These are phyloP conservation scores for Tragulus kanchil DNA, from an alignment of 2,113 vertebrate genomes.

Conservation along the genomic window DNA sequence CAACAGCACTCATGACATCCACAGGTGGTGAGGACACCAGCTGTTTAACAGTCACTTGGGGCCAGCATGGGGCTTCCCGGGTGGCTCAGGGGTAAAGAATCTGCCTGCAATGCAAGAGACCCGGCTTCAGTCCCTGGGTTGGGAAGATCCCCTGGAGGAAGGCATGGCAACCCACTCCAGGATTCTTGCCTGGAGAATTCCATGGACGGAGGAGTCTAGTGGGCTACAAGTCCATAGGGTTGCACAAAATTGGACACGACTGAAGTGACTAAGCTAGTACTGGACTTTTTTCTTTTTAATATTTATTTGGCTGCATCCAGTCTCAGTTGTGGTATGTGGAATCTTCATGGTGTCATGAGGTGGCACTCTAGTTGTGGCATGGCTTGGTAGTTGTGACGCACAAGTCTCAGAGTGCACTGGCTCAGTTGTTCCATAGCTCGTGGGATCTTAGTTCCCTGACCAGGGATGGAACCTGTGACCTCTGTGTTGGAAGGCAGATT, in stretches of 20 bases:
- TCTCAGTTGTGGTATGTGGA: background rate
- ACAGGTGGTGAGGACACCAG: rapidly evolving
- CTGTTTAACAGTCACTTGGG: rapidly evolving
- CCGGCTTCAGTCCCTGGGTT: too few relatives aligned
- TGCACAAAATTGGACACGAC: too few relatives aligned
- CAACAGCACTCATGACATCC: background rate
- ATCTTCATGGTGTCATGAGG: background rate
- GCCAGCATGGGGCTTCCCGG: background rate
- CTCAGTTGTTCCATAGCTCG: background rate
- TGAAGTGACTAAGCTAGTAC: background rate
- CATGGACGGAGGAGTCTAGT: too few relatives aligned
- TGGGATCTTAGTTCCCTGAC: background rate
- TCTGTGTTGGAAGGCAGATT: background rate
- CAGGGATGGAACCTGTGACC: background rate
- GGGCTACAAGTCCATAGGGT: too few relatives aligned
- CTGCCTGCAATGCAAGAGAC: too few relatives aligned
- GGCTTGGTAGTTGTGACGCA: background rate
- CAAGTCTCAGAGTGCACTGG: background rate
- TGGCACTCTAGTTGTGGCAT: background rate
- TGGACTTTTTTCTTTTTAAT: background rate
- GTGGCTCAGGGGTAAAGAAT: too few relatives aligned
- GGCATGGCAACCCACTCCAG: too few relatives aligned
- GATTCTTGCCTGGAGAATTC: too few relatives aligned
- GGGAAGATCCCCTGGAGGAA: too few relatives aligned
- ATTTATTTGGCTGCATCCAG: background rate